These are phyloP conservation scores for Elmis aenea DNA, from an alignment of 2,888 invertebrate genomes.

Conservation along the genomic window DNA sequence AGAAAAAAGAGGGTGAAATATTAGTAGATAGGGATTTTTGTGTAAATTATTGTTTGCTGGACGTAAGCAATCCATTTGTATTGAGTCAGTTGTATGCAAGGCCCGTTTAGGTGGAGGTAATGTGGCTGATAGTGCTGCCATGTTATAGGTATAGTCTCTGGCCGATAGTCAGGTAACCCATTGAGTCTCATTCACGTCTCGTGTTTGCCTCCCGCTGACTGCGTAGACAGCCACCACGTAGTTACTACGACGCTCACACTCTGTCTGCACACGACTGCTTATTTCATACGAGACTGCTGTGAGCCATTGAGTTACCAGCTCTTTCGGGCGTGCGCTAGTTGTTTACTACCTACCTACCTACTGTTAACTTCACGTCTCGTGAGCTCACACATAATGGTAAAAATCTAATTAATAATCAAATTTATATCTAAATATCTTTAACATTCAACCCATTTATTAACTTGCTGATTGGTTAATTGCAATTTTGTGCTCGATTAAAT, in stretches of 20 bases:
- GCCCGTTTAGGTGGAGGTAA: slow-evolving; percentile 18
- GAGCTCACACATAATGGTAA: slow-evolving; percentile 44
- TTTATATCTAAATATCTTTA: slow-evolving; percentile 21
- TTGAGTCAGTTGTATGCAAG: slow-evolving; percentile 15
- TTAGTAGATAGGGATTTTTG: too few relatives aligned
- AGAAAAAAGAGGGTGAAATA: too few relatives aligned
- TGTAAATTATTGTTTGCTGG: too few relatives aligned
- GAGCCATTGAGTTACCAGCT: slow-evolving; percentile 45
- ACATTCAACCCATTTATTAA: too few relatives aligned
- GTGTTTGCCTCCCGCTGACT: slow-evolving; percentile 39
- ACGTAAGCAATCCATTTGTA: slow-evolving; percentile 18
- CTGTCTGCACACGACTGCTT: slow-evolving; percentile 42
- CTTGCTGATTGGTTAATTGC: too few relatives aligned
- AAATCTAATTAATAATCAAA: slow-evolving; percentile 26
- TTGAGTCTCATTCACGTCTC: slow-evolving; percentile 40
- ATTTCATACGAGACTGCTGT: slow-evolving; percentile 39
- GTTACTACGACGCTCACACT: slow-evolving; percentile 38
- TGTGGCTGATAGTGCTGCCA: slow-evolving; percentile 46
- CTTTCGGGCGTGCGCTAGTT: slow-evolving; percentile 37
- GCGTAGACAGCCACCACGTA: slow-evolving; percentile 43
- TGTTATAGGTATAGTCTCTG: slow-evolving; percentile 50
- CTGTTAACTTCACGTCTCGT: slow-evolving; percentile 43
- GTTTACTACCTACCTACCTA: slow-evolving; percentile 37
- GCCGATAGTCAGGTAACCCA: slow-evolving; percentile 45
- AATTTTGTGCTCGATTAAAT: too few relatives aligned